Evolutionary conservation across 2,888 invertebrate species (phyloP).

Genomic region (Panopea generosa): DNA sequence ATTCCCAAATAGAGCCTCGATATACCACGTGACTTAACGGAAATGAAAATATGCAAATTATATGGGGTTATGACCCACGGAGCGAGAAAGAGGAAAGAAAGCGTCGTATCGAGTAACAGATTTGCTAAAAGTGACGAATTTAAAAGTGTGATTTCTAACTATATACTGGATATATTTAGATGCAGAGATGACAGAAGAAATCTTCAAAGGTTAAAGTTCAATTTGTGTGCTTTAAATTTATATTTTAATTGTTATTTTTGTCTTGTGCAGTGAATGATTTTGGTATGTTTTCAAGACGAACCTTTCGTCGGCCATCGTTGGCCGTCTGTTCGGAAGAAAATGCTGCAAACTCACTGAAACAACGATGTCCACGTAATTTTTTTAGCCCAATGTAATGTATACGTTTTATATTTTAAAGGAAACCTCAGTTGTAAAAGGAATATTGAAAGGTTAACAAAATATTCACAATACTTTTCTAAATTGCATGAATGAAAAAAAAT

Average conservation of each 20-base stretch:
- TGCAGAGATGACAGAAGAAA: conserved; percentile 72
- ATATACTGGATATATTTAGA: conserved; percentile 35
- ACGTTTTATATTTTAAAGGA: neutral
- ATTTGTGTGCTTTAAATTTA: conserved; percentile 15
- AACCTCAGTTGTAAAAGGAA: neutral
- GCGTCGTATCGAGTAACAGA: conserved; percentile 51
- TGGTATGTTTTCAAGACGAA: neutral
- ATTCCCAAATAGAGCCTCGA: too few species aligned
- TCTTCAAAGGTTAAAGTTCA: conserved; percentile 73
- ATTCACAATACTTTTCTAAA: too few species aligned
- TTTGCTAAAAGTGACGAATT: conserved; percentile 10
- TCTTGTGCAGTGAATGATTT: conserved; percentile 58
- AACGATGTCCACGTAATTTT: too few species aligned
- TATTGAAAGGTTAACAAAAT: neutral
- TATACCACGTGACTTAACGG: conserved; percentile 34
- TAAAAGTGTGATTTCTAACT: conserved; percentile 30
- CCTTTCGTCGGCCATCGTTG: too few species aligned
- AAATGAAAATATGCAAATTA: conserved; percentile 58
- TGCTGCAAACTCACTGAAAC: too few species aligned
- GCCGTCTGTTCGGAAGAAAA: too few species aligned
- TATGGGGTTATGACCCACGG: conserved; percentile 41
- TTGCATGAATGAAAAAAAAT: too few species aligned
- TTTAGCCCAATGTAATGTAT: too few species aligned
- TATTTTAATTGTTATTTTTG: conserved; percentile 21
- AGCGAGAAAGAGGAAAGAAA: conserved; percentile 56